Conservation (phyloP, 2,797 vertebrate species). For the Chrysocyon brachyurus region DNA sequence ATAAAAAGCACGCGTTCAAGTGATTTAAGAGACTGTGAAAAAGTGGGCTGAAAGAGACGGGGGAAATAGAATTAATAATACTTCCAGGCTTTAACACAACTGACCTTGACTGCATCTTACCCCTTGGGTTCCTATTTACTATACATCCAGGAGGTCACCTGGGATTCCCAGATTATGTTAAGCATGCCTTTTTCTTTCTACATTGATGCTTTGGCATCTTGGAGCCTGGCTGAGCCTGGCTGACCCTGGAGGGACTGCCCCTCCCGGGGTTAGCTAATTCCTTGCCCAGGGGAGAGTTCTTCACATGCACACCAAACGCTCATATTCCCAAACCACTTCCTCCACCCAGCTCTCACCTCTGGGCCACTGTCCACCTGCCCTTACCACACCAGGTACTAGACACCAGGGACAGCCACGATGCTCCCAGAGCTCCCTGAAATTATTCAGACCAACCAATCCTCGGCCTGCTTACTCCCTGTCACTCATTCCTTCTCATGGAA, state of each 20-base stretch:
- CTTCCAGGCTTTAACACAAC: background rate
- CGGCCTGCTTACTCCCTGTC: background rate
- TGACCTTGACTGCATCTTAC: background rate
- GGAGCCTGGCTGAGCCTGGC: background rate
- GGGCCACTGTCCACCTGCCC: background rate
- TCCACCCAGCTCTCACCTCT: fast-evolving
- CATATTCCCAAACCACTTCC: background rate
- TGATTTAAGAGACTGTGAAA: background rate
- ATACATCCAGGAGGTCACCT: background rate
- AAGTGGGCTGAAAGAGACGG: background rate
- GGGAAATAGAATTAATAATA: background rate
- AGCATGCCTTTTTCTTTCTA: background rate
- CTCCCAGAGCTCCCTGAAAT: background rate
- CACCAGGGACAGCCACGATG: too few species aligned
- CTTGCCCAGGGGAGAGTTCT: background rate
- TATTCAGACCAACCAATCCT: background rate
- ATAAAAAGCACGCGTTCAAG: background rate
- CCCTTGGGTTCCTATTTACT: background rate
- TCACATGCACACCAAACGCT: background rate
- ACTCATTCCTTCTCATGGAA: background rate
- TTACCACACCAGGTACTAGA: background rate
- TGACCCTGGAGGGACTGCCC: background rate
- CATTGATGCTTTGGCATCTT: background rate
- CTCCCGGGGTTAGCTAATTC: background rate
- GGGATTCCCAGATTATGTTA: background rate